A percentile compares a stretch with the other conserved stretches of the same genome.
Evolutionary conservation across 2,113 vertebrate genomes (phyloP).

Genomic region (Baryphthengus martii): DNA sequence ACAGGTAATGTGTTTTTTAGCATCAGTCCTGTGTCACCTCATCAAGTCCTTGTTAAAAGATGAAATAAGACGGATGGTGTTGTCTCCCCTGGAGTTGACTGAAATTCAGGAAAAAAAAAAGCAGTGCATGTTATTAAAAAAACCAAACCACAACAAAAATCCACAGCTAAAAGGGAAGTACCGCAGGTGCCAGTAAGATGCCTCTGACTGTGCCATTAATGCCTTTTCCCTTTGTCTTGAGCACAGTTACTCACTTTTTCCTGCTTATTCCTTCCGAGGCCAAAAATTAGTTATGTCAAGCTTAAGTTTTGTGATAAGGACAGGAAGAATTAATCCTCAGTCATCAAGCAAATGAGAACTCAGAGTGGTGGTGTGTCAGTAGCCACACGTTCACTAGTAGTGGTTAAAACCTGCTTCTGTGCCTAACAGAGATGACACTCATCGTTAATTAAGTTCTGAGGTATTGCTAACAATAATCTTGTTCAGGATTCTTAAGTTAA

Average conservation of each 20-base stretch:
- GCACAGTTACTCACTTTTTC: not conserved
- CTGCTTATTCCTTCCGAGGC: constrained; percentile 25
- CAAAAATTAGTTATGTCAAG: constrained; percentile 37
- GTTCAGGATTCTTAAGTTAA: constrained; percentile 10
- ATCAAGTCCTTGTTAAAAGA: constrained; percentile 84
- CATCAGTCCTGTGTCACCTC: constrained; percentile 82
- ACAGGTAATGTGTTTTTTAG: constrained; percentile 87
- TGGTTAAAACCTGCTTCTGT: not conserved
- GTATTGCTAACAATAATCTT: constrained; percentile 35
- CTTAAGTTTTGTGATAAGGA: constrained; percentile 40
- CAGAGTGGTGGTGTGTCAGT: not conserved
- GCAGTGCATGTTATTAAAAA: constrained; percentile 31
- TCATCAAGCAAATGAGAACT: constrained; percentile 20
- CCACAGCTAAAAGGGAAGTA: not conserved
- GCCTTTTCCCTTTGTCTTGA: not conserved
- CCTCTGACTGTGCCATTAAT: not conserved
- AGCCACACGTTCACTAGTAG: not conserved
- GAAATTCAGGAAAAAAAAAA: constrained; percentile 68
- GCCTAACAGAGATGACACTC: not conserved
- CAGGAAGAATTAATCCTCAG: constrained; percentile 4
- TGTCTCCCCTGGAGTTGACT: constrained; percentile 70
- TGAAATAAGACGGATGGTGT: constrained; percentile 81
- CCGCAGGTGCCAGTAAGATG: not conserved
- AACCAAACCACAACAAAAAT: too few relatives aligned
- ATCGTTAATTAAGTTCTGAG: constrained; percentile 43